These are phyloP conservation scores for Drosophila prosaltans DNA, from an alignment of 1,140 invertebrate species.

Conservation along the genomic window DNA sequence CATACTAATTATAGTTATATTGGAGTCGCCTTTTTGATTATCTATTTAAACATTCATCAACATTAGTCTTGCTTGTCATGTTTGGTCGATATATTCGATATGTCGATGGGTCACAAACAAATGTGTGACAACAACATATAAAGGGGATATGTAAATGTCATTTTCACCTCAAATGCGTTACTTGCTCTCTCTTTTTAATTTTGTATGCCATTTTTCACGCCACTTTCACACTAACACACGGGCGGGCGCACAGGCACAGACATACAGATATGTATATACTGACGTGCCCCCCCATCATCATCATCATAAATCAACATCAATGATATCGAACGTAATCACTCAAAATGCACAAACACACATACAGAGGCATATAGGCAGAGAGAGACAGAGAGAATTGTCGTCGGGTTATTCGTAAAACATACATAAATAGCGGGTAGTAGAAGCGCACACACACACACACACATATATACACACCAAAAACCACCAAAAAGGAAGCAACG, in stretches of 20 bases:
- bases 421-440: constrained; percentile 63
- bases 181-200: constrained; percentile 32
- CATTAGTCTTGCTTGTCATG: not conserved
- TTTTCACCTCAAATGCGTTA: constrained; percentile 35
- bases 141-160: constrained; percentile 16
- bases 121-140: not conserved
- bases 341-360: constrained; percentile 55
- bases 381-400: constrained; percentile 29
- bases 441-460: not conserved
- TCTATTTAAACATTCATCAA: not conserved
- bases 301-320: constrained; percentile 81
- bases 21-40: not conserved
- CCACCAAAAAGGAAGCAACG: constrained; percentile 47
- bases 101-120: not conserved
- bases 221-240: constrained; percentile 43
- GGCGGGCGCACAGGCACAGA: constrained; percentile 15
- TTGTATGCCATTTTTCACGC: constrained; percentile 49
- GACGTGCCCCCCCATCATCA: constrained; percentile 41
- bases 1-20: not conserved
- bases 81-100: not conserved
- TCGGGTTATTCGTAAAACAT: constrained; percentile 55
- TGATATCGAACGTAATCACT: constrained; percentile 80
- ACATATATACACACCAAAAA: constrained; percentile 29
- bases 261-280: constrained; percentile 13
- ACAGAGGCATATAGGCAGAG: not conserved